A percentile compares a stretch with the other conserved stretches of the same genome.
Evolutionary conservation across 2,888 invertebrate genomes (phyloP).

Genomic region (Phania funesta): DNA sequence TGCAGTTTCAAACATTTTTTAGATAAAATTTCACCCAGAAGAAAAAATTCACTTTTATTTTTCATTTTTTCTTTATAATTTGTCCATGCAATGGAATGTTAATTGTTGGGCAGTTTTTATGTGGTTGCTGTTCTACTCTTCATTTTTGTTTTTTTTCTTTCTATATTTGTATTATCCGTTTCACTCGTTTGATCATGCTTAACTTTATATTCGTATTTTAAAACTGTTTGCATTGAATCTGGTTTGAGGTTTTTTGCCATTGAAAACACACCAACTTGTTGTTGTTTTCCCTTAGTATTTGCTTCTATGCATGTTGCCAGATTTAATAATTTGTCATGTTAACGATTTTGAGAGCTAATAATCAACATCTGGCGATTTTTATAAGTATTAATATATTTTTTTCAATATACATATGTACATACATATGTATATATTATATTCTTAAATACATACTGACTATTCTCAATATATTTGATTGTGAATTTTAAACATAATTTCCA

Average conservation of each 20-base stretch:
- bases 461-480: too few relatives aligned
- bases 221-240: constrained; percentile 57
- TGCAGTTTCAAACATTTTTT: not conserved
- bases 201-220: constrained; percentile 52
- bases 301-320: too few relatives aligned
- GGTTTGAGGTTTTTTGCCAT: constrained; percentile 56
- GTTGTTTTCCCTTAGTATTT: not conserved
- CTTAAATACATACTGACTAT: too few relatives aligned
- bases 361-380: too few relatives aligned
- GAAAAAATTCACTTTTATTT: constrained; percentile 33
- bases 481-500: too few relatives aligned
- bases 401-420: too few relatives aligned
- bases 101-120: constrained; percentile 43
- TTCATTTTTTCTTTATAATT: constrained; percentile 30
- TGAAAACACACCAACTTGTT: constrained; percentile 30
- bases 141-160: constrained; percentile 20
- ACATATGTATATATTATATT: too few relatives aligned
- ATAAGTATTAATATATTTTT: too few relatives aligned
- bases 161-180: constrained; percentile 48
- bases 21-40: constrained; percentile 9
- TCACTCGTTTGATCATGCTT: constrained; percentile 50
- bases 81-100: constrained; percentile 64
- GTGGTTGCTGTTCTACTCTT: constrained; percentile 11
- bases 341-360: too few relatives aligned
- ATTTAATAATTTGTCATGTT: too few relatives aligned